Evolutionary conservation across 1,140 invertebrate species (phyloP), one percentile per base, ranked within the genome.

Genomic region (Drosophila rufa): DNA sequence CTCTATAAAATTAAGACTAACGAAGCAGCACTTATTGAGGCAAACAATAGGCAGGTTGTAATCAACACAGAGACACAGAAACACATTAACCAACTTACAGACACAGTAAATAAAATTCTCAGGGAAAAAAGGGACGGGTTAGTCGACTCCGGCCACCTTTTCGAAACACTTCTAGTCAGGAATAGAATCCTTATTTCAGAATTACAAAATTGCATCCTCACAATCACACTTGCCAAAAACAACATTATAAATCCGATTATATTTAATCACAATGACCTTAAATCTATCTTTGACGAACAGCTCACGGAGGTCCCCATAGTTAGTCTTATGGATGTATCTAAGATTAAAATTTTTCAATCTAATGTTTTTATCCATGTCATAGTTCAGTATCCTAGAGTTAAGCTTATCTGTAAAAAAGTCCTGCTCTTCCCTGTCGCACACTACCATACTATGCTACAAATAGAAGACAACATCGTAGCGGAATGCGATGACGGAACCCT

Each of bases 101-200:
- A 17, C 11, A 55, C 57, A 14, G 42, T 47, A 7, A 46, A 59
- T 2, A 36, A 27, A 9, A 59, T 59, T 14, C 27, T 59, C 8
- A 25, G 2, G 25, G 25, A 25, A 25, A 25, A 25, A 59, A 47
- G 12, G 25, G 53, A 14, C 19, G 14, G 22, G 19, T 2, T 40
- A 9, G 22, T 56, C 25, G 53, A 56, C 14, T 25, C 19, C 19
- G 53, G 6, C 4, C 38, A 42, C 14, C 12, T 71, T 5, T 71
- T 40, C 25, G 59, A 56, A 43, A 43, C 59, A n/a, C 25, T 71
- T 11, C 14, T 71, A 0, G 25, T 45, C 12, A 38, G 69, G 8
- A 71, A 65, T 38, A 65, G 53, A 36, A 73, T 73, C 40, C 15
- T 66, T 9, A 59, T 60, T 6, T 42, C 64, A 3, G 70, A 67